These are phyloP conservation scores for Spodoptera picta DNA, from an alignment of 2,888 invertebrate genomes.

Conservation along the genomic window DNA sequence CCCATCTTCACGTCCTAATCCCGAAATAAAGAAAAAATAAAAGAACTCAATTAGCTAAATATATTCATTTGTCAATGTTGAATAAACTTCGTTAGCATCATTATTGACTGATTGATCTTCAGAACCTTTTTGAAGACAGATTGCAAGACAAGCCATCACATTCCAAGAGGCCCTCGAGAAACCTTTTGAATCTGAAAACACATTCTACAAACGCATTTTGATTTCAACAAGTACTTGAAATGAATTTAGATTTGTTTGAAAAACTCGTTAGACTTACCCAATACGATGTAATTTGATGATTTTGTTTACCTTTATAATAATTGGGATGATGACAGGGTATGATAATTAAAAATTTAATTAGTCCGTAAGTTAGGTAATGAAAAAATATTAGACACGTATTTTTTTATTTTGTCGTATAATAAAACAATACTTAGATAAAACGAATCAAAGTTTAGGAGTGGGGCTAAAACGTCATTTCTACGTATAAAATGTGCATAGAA, in stretches of 20 bases:
- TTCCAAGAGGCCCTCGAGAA: background rate
- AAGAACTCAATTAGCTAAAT: background rate
- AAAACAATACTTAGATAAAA: too few relatives aligned
- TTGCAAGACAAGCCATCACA: background rate
- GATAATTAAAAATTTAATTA: too few relatives aligned
- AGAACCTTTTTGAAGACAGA: background rate
- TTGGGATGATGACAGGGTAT: too few relatives aligned
- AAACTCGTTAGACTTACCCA: too few relatives aligned
- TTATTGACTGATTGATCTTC: conserved; percentile 4
- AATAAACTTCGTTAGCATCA: background rate
- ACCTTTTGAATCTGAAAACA: background rate
- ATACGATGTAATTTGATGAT: too few relatives aligned
- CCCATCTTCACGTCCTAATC: background rate
- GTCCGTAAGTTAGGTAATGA: too few relatives aligned
- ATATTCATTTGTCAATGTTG: background rate
- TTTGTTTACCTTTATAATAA: too few relatives aligned
- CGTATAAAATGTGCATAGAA: too few relatives aligned
- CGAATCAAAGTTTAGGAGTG: too few relatives aligned
- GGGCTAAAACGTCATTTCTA: too few relatives aligned
- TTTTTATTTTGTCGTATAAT: too few relatives aligned
- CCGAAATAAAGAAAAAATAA: background rate
- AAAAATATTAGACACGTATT: too few relatives aligned
- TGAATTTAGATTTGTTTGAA: background rate
- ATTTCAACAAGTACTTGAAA: background rate
- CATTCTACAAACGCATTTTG: background rate